These are phyloP conservation scores for Periophthalmus magnuspinnatus DNA, from an alignment of 2,797 vertebrate species.

Conservation along the genomic window DNA sequence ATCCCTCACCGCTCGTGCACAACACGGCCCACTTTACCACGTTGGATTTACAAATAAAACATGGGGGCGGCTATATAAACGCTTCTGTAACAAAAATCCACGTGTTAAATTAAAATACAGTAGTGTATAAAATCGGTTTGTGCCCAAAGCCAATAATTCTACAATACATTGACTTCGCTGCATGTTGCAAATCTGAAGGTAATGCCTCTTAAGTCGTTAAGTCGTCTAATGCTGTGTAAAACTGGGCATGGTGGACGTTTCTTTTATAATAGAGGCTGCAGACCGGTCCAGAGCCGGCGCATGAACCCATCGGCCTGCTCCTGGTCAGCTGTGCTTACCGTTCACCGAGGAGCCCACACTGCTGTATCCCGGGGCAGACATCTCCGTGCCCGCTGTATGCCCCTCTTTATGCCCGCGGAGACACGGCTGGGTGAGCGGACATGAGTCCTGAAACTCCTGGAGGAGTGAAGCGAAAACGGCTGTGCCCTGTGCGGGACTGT, in stretches of 20 bases:
- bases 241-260: too few relatives aligned
- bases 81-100: neutral
- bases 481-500: constrained; percentile 42
- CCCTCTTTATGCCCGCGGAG: constrained; percentile 32
- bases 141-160: neutral
- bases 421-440: constrained; percentile 29
- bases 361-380: constrained; percentile 75
- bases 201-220: neutral
- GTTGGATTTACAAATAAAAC: neutral
- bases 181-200: neutral
- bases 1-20: neutral
- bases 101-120: neutral
- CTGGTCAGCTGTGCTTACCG: constrained; percentile 48
- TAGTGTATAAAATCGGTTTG: neutral
- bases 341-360: constrained; percentile 71
- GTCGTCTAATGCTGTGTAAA: too few relatives aligned
- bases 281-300: too few relatives aligned
- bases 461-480: constrained; percentile 16
- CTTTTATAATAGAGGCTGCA: too few relatives aligned
- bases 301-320: too few relatives aligned
- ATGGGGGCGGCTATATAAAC: neutral
- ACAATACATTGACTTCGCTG: too few relatives aligned
- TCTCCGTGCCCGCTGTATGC: constrained; percentile 52
- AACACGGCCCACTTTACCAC: neutral
- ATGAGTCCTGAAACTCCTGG: constrained; percentile 39